A percentile compares a stretch with the other conserved stretches of the same genome.
phyloP scores from a whole-genome alignment of 2,888 invertebrate genomes.

The Acrocyrtus sp. region DNA sequence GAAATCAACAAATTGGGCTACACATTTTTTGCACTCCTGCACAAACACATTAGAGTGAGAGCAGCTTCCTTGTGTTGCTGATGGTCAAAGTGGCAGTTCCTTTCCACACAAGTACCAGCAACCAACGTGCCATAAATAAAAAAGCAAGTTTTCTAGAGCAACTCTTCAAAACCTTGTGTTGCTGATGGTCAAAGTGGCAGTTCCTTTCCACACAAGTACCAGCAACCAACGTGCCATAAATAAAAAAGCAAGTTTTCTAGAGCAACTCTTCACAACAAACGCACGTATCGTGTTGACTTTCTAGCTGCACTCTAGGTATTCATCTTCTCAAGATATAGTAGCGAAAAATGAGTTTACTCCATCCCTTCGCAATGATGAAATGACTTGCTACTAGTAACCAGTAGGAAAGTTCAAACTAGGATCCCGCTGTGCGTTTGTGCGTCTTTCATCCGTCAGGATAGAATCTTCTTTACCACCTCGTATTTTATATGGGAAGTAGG shows the following conservation, averaged over 20 bases:
- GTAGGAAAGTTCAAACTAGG: too few relatives aligned
- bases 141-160: neutral
- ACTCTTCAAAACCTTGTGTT: neutral
- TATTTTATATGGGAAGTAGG: constrained; percentile 14
- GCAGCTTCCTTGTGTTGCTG: neutral
- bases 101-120: neutral
- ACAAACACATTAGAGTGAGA: too few relatives aligned
- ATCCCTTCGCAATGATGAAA: neutral
- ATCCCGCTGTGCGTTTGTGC: constrained; percentile 8
- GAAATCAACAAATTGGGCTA: neutral
- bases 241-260: neutral
- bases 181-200: neutral
- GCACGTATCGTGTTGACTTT: neutral
- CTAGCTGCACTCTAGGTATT: neutral
- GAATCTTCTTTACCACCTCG: constrained; percentile 20
- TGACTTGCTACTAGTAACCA: too few relatives aligned
- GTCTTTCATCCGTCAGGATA: constrained; percentile 9
- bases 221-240: neutral
- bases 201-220: neutral
- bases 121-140: neutral
- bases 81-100: neutral
- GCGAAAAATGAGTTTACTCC: neutral
- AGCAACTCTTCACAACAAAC: neutral
- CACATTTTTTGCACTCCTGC: too few relatives aligned
- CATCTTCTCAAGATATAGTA: neutral